Base-by-base conservation (phyloP, 2,113 vertebrate genomes). In the Genyomyrus donnyi region DNA sequence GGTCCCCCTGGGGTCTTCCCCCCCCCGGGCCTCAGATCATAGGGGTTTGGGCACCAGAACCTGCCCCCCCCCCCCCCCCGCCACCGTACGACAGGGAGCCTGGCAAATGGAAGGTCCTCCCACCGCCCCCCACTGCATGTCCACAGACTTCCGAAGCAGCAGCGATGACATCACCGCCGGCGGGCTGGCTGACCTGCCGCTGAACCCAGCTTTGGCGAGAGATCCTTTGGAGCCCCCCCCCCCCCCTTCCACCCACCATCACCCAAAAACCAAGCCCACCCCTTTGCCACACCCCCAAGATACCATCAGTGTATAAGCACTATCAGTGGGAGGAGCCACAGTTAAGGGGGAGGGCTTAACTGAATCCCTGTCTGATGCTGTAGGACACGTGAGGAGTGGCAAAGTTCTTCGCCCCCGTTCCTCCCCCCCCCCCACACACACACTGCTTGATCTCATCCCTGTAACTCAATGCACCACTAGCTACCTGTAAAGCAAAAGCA, bases 141-240 rank as follows among this genome's bases (percentile, higher is more conserved):
- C 27, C 39, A 77, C 46, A 5, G 49, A 74, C 62, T 74, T 87
- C 62, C 62, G 35, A 62, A 46, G n/a, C 19, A 19, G 31, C 80
- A 53, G 90, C 53, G 87, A 35, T 91, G 95, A 95, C 94, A 96
- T 95, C 94, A 94, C 5, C 31, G 42, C 39, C 7, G 42, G 80
- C 58, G 15, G 91, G 90, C 91, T 92, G 94, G 95, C 94, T 96
- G 95, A 96, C 95, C 96, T 66, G 58, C 85, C 19, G 94, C 45
- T 95, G 95, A 96, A 96, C 95, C 90, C 94, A 0, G 91, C 91
- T 93, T 95, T 94, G 93, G 56, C 19, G 88, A 93, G 92, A 90
- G 91, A 94, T 93, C 90, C 0, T n/a, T 77, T 92, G 52, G 89
- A 94, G 94, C 96, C 93, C 94, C 93, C 92, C n/a, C 93, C 92